Evolutionary conservation across 37 sponge, comb jelly and placozoan species (phyloP).

Genomic region (Beroe ovata): DNA sequence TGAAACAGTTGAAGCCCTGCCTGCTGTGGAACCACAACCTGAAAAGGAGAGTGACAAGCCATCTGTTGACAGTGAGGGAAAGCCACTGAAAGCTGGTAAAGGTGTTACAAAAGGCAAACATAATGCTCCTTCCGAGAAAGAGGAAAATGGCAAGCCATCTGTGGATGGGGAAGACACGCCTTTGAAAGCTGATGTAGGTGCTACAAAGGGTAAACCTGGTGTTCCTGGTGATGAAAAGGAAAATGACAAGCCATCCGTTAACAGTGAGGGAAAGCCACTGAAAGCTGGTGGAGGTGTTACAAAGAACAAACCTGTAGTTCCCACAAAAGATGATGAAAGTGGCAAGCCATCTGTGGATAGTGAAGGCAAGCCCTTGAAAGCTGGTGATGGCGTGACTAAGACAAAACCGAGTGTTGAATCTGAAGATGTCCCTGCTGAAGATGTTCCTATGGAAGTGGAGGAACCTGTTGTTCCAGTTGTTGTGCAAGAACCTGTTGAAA

Average conservation of each 20-base stretch:
- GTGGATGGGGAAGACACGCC: not conserved
- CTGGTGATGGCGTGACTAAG: not conserved
- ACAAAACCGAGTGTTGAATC: not conserved
- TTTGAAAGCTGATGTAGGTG: not conserved
- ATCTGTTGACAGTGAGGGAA: not conserved
- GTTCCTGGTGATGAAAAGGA: not conserved
- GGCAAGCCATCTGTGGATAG: not conserved
- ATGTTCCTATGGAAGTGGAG: not conserved
- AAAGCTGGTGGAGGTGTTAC: not conserved
- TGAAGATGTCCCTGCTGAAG: conserved; percentile 41
- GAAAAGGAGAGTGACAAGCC: not conserved
- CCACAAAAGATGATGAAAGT: too few relatives aligned
- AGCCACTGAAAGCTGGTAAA: not conserved
- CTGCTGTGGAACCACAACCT: not conserved
- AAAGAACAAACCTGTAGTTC: not conserved
- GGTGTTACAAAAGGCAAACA: not conserved
- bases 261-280: not conserved
- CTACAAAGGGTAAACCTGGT: not conserved
- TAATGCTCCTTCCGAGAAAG: not conserved
- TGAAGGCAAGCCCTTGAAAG: not conserved
- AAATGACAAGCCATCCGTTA: not conserved
- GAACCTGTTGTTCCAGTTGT: not conserved
- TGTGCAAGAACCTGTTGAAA: too few relatives aligned
- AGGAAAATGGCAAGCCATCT: not conserved
- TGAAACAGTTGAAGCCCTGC: not conserved